Conservation (phyloP, 1,140 invertebrate genomes). For the Diorhabda sublineata region DNA sequence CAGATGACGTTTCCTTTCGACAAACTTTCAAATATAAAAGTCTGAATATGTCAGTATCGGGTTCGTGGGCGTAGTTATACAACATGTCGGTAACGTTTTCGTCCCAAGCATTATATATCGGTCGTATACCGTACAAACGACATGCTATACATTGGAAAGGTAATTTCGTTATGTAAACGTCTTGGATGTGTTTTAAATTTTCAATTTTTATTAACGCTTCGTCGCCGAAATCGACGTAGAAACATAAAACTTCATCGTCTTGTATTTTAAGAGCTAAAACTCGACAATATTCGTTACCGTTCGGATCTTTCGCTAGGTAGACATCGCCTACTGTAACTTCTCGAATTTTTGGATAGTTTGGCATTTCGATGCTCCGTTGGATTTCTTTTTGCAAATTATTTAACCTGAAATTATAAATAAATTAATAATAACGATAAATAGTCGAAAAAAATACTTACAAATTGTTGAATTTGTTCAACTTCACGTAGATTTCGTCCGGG, state of each 20-base stretch:
- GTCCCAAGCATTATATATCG: slow-evolving; percentile 28
- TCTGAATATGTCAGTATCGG: slow-evolving; percentile 29
- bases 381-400: slow-evolving; percentile 33
- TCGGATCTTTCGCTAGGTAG: slow-evolving; percentile 31
- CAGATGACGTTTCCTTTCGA: slow-evolving; percentile 13
- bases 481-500: slow-evolving; percentile 37
- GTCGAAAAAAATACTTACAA: slow-evolving; percentile 29
- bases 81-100: slow-evolving; percentile 33
- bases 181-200: slow-evolving; percentile 26
- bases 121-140: slow-evolving; percentile 31
- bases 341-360: slow-evolving; percentile 25
- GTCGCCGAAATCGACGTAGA: slow-evolving; percentile 36
- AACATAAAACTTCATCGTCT: slow-evolving; percentile 23
- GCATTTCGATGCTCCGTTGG: slow-evolving; percentile 25
- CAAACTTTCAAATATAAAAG: slow-evolving; percentile 27
- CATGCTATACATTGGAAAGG: slow-evolving; percentile 40
- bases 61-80: slow-evolving; percentile 32
- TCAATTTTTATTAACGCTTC: slow-evolving; percentile 16
- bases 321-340: slow-evolving; percentile 25
- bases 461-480: slow-evolving; percentile 31
- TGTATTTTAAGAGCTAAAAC: slow-evolving; percentile 23
- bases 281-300: slow-evolving; percentile 21
- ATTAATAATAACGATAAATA: neutral
- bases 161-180: slow-evolving; percentile 28
- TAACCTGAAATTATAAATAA: slow-evolving; percentile 27